Evolutionary conservation across 2,113 vertebrate genomes (phyloP).

Genomic region (Tachuris rubrigastra): DNA sequence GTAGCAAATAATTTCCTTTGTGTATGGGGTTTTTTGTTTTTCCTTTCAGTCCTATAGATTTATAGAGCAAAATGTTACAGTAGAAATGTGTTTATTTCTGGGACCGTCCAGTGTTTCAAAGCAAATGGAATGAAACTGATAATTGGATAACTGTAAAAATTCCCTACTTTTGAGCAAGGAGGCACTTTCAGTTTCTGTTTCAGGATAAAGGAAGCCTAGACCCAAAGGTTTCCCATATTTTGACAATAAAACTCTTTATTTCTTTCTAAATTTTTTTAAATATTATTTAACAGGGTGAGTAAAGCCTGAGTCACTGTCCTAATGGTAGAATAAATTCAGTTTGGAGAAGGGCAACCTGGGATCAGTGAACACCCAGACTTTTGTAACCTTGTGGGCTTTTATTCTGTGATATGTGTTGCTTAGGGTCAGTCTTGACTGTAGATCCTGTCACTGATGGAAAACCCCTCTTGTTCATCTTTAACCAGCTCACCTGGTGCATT

Average conservation of each 20-base stretch:
- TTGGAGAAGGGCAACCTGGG: slow-evolving; percentile 13
- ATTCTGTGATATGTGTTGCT: neutral
- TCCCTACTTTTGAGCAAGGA: neutral
- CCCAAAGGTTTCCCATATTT: neutral
- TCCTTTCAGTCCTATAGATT: neutral
- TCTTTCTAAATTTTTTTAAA: neutral
- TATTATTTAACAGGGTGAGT: neutral
- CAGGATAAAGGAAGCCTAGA: neutral
- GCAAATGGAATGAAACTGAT: neutral
- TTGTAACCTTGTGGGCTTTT: neutral
- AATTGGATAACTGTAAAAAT: neutral
- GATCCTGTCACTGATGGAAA: neutral
- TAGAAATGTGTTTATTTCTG: neutral
- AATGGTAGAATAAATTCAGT: neutral
- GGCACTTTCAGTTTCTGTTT: neutral
- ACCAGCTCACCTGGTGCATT: neutral
- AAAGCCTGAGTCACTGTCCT: neutral
- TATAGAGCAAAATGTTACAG: neutral
- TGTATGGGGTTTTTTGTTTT: neutral
- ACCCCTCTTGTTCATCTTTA: neutral
- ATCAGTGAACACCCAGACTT: neutral
- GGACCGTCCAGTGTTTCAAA: neutral
- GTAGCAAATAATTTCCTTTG: neutral
- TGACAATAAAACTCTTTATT: neutral
- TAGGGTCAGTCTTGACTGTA: fast-evolving